Percentiles rank a stretch among this genome's conserved stretches.
phyloP scores from a whole-genome alignment of 2,797 vertebrate species.

The Darevskia mixta region DNA sequence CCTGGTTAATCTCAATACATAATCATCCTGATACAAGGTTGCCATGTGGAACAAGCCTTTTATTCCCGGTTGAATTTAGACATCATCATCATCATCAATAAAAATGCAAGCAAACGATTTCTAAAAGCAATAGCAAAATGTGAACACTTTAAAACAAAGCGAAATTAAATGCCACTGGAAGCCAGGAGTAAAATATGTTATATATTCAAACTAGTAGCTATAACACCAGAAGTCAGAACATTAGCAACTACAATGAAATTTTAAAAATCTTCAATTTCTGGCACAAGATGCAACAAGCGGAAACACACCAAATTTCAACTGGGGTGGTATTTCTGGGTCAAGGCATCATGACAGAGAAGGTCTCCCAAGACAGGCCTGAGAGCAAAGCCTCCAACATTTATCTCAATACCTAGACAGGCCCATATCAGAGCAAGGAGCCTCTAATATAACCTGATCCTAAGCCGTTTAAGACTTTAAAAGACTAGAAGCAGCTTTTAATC shows the following conservation, averaged over 20 bases:
- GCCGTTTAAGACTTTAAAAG: not conserved
- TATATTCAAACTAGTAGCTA: not conserved
- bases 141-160: too few species aligned
- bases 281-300: not conserved
- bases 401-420: not conserved
- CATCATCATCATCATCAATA: constrained; percentile 22
- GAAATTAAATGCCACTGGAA: not conserved
- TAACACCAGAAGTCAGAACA: not conserved
- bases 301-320: not conserved
- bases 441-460: not conserved
- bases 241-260: not conserved
- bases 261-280: not conserved
- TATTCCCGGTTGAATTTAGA: constrained; percentile 44
- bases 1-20: not conserved
- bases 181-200: not conserved
- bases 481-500: not conserved
- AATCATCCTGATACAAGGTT: constrained; percentile 49
- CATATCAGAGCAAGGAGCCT: not conserved
- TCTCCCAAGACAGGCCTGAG: not conserved
- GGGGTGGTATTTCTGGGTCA: not conserved
- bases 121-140: not conserved
- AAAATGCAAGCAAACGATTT: not conserved
- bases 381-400: not conserved
- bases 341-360: not conserved
- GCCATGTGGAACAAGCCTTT: constrained; percentile 53